Evolutionary conservation across 1,140 invertebrate genomes (phyloP).

Genomic region (Planococcus citri): DNA sequence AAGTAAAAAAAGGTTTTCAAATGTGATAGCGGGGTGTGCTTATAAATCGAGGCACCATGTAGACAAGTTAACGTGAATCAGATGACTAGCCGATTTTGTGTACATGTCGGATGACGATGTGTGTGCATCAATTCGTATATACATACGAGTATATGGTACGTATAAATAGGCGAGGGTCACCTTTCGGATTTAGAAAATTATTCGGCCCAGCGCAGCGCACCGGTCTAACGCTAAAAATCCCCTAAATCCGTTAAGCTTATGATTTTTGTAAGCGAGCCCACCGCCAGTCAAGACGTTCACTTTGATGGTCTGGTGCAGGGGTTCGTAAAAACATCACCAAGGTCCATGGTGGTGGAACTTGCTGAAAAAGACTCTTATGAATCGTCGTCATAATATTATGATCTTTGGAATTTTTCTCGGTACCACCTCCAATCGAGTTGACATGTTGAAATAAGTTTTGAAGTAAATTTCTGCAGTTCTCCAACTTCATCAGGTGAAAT

Average conservation of each 20-base stretch:
- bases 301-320: no score
- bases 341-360: no score
- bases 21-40: background rate
- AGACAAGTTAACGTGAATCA: conserved; percentile 3
- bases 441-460: no score
- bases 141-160: background rate
- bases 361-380: no score
- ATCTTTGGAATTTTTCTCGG: no score
- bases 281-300: no score
- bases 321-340: no score
- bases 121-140: background rate
- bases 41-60: background rate
- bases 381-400: no score
- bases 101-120: background rate
- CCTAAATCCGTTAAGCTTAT: background rate
- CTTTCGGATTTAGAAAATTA: conserved; percentile 1
- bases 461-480: no score
- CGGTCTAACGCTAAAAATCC: background rate
- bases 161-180: background rate
- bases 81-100: conserved; percentile 2
- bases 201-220: background rate
- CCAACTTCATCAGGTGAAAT: no score
- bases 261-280: background rate
- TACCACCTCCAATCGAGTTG: no score
- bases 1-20: background rate